Evolutionary conservation across 2,888 invertebrate genomes (phyloP), one percentile per base, ranked within the genome.

Genomic region (Carpatolechia fugitivella): DNA sequence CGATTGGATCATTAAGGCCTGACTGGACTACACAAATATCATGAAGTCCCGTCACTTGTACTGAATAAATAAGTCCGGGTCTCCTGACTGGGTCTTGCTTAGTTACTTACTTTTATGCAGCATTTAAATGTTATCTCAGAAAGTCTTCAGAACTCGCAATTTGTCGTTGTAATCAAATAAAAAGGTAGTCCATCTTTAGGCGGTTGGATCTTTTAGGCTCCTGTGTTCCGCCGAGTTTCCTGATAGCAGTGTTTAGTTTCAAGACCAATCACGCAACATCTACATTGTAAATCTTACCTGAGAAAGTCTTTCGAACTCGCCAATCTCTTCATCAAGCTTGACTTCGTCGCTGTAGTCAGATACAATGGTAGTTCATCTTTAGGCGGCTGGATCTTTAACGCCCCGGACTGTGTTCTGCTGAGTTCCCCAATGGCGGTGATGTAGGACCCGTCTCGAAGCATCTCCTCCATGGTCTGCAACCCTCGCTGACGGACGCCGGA

Each of bases 381-480:
- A 0, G 97, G 95, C 0, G 96, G 94, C 72, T 95, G 94, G 68
- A 97, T 91, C 68, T 93, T 92, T 54, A 96, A 72, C 0, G 91
- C 90, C 41, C 93, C 92, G 11, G 93, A 92, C 52, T 93, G 92
- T n/a, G 92, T 90, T 33, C 91, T 72, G 50, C 93, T 92, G 20
- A 97, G 82, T 82, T 97, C 88, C 11, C 98, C 98, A 52, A 97
- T 93, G 3, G 93, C 93, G 0, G 97, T 95, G 44, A 97, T 92
- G 61, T 94, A 92, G 49, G 95, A 94, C 13, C 96, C 97, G 69
- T 95, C 95, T 0, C 96, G 89, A 3, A 98, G 86, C 92, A 98
- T 95, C 82, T 95, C 94, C 76, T 98, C 98, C 48, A 96, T 96
- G 5, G 95, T 95, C 79, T 97, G 97, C 18, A 97, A 85, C 0